Base-by-base conservation (phyloP, 92 coral and sea anemone species). In the Parazoanthus atlanticus region DNA sequence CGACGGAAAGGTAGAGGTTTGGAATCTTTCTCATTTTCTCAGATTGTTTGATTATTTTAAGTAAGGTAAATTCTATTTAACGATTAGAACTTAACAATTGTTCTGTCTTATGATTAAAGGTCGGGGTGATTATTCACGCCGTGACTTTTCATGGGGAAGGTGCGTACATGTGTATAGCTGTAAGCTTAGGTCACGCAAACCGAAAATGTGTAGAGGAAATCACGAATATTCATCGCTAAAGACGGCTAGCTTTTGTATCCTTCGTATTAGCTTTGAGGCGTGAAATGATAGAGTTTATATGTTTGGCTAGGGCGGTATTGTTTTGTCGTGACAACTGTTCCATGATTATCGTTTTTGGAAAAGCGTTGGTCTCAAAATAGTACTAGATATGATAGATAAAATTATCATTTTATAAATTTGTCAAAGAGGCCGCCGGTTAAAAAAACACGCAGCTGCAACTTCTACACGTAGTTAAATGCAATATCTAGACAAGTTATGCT, bases 111-210 rank as follows among this genome's bases (percentile, higher is more conserved):
- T 32, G 31, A 16, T 25, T 38, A 81, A 81, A 81, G 85, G 85
- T 56, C 85, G 77, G 41, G 77, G 41, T 26, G 54, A 78, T n/a
- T 25, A 38, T 77, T n/a, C 81, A 56, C 72, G 85, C 47, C 85
- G 85, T 26, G 85, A 80, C 0, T 40, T 58, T 12, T 28, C 12
- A 21, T 52, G 43, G 70, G 41, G 26, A 56, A 80, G 84, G 84
- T 80, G 25, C 40, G 84, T 52, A 46, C 26, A 16, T 26, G 17
- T 15, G 5, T 23, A 15, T 25, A 31, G 36, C 52, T 30, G 56
- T 23, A 17, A 65, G 49, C 74, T 81, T 61, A 40, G 67, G 74
- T 81, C 85, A 81, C 74, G 85, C 85, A 36, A 81, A 61, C 58
- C 49, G 33, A 56, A 21, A 15, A 56, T 21, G 49, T 81, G 43